Evolutionary conservation across 2,113 vertebrate species (phyloP), one percentile per base, ranked within the genome.

Genomic region (Microcebus ravelobensis): DNA sequence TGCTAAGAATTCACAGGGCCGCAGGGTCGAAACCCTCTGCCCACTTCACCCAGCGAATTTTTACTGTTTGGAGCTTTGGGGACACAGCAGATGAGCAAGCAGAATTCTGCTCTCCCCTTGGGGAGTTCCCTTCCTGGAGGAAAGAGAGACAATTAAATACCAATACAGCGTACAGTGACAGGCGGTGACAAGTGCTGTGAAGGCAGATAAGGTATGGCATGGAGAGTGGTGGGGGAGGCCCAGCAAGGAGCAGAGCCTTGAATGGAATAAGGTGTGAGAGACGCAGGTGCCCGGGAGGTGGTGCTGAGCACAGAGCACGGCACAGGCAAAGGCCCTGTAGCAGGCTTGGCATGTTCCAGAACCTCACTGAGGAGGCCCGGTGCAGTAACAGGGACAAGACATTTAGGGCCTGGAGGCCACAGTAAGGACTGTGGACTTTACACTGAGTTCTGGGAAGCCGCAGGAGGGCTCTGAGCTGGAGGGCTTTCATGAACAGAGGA

Each of bases 41-140:
- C 48, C 13, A 1, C 39, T 55, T 68, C 36, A 55, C 6, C 42
- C 29, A 20, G 5, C 7, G 2, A 2, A 18, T 31, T 7, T 15
- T 84, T n/a, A 36, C 11, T 8, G 52, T 34, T 18, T 52, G 31
- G 14, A 23, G 5, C 8, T 6, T 4, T 9, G 13, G 8, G 39
- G 31, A 21, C 6, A 3, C 65, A 55, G 36, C 1, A 21, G 0
- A 10, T 25, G 23, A 55, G 52, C 14, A 63, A 70, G 57, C 31
- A 1, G 61, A 61, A 2, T 73, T 29, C 1, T 0, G 34, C 29
- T 52, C 15, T 13, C 7, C n/a, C 68, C 11, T 34, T 2, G 1
- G 12, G 9, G 14, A 76, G 57, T 57, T 76, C 1, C 5, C 2
- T 68, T 74, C 31, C 55, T 18, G 36, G 17, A 21, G 73, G 81